Evolutionary conservation across 2,113 vertebrate genomes (phyloP), one percentile per base, ranked within the genome.

Genomic region (Etia nguti): DNA sequence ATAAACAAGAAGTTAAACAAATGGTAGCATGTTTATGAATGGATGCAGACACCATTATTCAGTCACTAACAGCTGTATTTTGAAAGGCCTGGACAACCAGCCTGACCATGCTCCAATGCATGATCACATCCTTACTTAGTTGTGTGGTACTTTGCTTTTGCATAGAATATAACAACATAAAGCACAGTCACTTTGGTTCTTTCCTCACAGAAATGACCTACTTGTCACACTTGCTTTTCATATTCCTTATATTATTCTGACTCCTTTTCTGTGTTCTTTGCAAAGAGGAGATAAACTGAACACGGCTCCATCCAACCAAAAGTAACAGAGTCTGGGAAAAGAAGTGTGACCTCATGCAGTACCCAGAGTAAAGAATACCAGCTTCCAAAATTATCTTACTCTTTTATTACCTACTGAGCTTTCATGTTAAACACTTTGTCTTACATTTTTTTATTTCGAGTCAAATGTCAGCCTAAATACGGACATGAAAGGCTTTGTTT

Each of bases 161-260:
- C 86, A 77, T 15, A 36, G 16, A 46, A 52, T n/a, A 41, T 55
- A 46, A 85, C 3, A 70, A 55, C 82, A 50, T 50, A 68, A 16
- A 31, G 62, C 24, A 56, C 20, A 54, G 20, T 36, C 81, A 62
- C 43, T 87, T 81, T 83, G 68, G 20, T 57, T 84, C 8, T 59
- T 82, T 90, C 82, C 77, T 91, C 38, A 80, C 65, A 90, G 87
- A 89, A 82, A n/a, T 94, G 90, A 92, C 93, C 91, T 92, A 94
- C 46, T 94, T 94, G 84, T 89, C 24, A 70, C 31, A 89, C 75
- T 94, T 92, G 43, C 65, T 82, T 91, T 59, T 81, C 41, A 84
- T 86, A 82, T 88, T 86, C 59, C 34, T 86, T 89, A 85, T 85
- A 87, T 88, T 90, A 77, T 82, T 87, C 57, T 83, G 31, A 80